These are phyloP conservation scores for Frankliniella fusca DNA, from an alignment of 2,888 invertebrate species.

Conservation along the genomic window DNA sequence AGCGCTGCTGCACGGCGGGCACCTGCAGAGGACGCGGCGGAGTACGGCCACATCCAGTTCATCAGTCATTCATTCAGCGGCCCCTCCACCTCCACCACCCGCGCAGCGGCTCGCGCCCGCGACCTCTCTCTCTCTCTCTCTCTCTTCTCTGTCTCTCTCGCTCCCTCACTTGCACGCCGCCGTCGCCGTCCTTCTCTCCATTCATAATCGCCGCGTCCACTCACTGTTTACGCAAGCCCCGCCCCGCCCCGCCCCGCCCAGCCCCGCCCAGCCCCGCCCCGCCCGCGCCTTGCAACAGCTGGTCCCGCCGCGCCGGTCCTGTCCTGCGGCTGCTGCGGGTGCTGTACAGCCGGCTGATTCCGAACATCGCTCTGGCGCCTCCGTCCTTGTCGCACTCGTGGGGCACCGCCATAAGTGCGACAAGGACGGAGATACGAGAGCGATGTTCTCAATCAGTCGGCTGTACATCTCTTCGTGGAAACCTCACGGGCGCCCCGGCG, in stretches of 20 bases:
- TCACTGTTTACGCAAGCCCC: not conserved
- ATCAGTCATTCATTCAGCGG: constrained; percentile 18
- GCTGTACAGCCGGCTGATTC: no score
- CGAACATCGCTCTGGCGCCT: no score
- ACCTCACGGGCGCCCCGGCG: no score
- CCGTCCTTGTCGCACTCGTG: no score
- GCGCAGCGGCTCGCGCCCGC: not conserved
- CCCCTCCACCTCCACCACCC: no score
- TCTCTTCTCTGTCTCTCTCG: not conserved
- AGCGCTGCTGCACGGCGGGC: not conserved
- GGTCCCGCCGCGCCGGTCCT: no score
- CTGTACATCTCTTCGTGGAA: no score
- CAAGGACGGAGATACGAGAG: no score
- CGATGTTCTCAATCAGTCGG: no score
- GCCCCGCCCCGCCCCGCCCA: not conserved
- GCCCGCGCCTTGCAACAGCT: not conserved
- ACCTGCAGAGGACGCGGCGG: no score
- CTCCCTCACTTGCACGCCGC: not conserved
- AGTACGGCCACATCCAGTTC: not conserved
- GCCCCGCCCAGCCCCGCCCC: not conserved
- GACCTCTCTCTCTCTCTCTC: not conserved
- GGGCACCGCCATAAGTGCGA: no score
- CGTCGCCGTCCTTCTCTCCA: not conserved
- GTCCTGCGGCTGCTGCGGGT: no score
- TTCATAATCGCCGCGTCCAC: constrained; percentile 3